Conservation (phyloP, 1,140 invertebrate species). For the Papilio dardanus region DNA sequence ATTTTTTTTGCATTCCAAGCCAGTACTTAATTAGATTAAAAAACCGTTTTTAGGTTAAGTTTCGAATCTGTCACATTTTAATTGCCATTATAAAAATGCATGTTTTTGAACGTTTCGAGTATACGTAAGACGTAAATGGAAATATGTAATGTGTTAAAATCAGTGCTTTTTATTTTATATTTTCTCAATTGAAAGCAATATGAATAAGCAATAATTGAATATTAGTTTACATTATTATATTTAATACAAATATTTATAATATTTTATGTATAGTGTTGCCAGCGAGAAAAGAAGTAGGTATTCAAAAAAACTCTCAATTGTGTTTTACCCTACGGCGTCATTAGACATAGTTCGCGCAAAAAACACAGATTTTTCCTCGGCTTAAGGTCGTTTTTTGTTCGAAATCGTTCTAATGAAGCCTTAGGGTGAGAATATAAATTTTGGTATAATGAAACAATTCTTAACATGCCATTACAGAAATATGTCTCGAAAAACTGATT, state of each 20-base stretch:
- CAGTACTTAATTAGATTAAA: constrained; percentile 64
- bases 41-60: constrained; percentile 28
- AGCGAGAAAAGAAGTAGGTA: background rate
- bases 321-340: too few relatives aligned
- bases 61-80: background rate
- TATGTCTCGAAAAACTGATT: too few relatives aligned
- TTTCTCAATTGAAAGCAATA: background rate
- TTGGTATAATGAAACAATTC: too few relatives aligned
- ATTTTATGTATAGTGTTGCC: background rate
- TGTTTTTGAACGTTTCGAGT: background rate
- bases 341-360: too few relatives aligned
- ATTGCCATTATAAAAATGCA: constrained; percentile 15
- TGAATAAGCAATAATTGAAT: background rate
- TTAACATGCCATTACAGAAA: too few relatives aligned
- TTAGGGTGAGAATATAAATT: too few relatives aligned
- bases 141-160: background rate
- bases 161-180: background rate
- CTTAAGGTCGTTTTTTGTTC: too few relatives aligned
- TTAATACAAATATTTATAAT: background rate
- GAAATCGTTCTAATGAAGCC: too few relatives aligned
- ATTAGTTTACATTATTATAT: constrained; percentile 6
- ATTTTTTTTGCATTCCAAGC: constrained; percentile 54
- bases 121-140: background rate
- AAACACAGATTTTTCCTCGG: too few relatives aligned
- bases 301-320: background rate